A percentile compares a stretch with the other conserved stretches of the same genome.
phyloP scores from a whole-genome alignment of 1,140 invertebrate species.

The Aphelenchoides fujianensis region DNA sequence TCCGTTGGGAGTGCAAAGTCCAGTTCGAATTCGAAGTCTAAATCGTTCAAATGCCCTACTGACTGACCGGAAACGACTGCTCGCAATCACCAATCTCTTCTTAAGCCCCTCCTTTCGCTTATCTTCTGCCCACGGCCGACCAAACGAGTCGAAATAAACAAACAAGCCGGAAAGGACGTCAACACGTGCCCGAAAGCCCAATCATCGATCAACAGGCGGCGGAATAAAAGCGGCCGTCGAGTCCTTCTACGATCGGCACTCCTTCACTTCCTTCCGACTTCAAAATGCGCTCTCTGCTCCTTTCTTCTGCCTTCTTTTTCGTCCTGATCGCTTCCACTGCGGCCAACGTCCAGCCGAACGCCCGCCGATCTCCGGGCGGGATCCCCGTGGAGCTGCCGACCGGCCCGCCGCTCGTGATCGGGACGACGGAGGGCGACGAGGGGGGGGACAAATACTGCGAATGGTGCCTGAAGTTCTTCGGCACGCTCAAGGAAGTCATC shows the following conservation, averaged over 20 bases:
- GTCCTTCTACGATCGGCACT: not conserved
- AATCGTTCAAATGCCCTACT: no score
- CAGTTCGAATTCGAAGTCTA: no score
- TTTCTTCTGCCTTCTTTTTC: not conserved
- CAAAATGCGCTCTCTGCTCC: not conserved
- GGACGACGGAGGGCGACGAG: not conserved
- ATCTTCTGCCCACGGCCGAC: not conserved
- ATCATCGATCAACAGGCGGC: not conserved
- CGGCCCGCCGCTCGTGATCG: not conserved
- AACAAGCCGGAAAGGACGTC: not conserved
- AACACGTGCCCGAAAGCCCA: not conserved
- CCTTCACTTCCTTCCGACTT: not conserved
- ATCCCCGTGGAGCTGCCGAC: not conserved
- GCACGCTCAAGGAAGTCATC: not conserved
- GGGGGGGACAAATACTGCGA: not conserved
- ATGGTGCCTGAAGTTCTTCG: slow-evolving; percentile 5
- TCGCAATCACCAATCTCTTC: no score
- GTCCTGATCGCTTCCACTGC: not conserved
- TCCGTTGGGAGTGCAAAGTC: no score
- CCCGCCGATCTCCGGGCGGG: not conserved
- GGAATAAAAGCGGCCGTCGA: not conserved
- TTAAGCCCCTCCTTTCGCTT: no score
- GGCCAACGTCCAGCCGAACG: not conserved
- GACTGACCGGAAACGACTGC: no score
- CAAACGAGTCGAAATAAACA: not conserved